These are phyloP conservation scores for Ligdia adustata DNA, from an alignment of 2,888 invertebrate species.

Conservation along the genomic window DNA sequence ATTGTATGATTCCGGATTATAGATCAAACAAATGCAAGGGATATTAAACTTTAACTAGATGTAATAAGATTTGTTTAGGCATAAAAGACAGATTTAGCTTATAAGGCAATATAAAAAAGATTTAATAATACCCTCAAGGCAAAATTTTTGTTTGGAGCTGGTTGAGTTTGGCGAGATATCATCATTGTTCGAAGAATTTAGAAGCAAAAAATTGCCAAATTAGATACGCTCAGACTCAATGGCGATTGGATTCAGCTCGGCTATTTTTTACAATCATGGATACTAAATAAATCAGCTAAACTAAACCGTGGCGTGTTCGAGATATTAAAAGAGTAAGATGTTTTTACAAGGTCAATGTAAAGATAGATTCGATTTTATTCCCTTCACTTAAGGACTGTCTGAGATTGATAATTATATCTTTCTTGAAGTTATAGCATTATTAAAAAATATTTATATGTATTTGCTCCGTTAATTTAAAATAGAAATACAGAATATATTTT, in stretches of 20 bases:
- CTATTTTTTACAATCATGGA: slow-evolving; percentile 18
- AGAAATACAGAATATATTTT: too few relatives aligned
- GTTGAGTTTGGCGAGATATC: slow-evolving; percentile 43
- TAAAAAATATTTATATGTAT: too few relatives aligned
- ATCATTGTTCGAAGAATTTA: slow-evolving; percentile 39
- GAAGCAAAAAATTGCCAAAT: slow-evolving; percentile 38
- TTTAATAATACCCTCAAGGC: slow-evolving; percentile 59
- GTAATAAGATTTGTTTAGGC: slow-evolving; percentile 19
- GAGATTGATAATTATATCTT: too few relatives aligned
- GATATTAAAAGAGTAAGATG: slow-evolving; percentile 1
- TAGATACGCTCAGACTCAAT: slow-evolving; percentile 23
- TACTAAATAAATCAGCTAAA: slow-evolving; percentile 14
- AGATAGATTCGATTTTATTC: too few relatives aligned
- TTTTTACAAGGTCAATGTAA: too few relatives aligned
- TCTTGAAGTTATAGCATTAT: too few relatives aligned
- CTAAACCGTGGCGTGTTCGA: slow-evolving; percentile 15
- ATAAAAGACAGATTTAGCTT: slow-evolving; percentile 15
- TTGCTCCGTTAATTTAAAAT: too few relatives aligned
- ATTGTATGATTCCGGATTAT: slow-evolving; percentile 26
- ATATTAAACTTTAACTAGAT: slow-evolving; percentile 12
- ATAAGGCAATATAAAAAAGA: slow-evolving; percentile 57
- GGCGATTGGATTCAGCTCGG: slow-evolving; percentile 20
- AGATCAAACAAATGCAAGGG: slow-evolving; percentile 4
- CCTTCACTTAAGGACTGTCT: too few relatives aligned
- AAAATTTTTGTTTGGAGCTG: slow-evolving; percentile 42